Conservation (phyloP, 1,140 invertebrate genomes). For the Geopemphigus sp. region DNA sequence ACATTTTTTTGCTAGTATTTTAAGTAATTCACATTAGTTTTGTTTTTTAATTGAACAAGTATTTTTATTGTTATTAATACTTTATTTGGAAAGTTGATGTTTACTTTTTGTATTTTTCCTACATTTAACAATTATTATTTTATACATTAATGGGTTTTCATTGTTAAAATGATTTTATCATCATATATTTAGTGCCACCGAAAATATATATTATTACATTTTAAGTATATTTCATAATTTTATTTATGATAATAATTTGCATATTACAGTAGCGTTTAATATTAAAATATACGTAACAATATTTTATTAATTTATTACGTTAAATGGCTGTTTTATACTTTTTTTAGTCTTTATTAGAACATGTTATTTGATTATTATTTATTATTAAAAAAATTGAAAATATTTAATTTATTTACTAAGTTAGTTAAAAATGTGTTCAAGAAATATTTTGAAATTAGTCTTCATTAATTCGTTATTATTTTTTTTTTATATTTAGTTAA, state of each 20-base stretch:
- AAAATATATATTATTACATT: constrained; percentile 10
- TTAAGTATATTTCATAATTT: background rate
- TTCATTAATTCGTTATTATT: constrained; percentile 11
- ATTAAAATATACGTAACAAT: background rate
- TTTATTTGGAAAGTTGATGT: background rate
- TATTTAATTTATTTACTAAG: background rate
- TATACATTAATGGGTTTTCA: background rate
- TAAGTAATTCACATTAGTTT: background rate
- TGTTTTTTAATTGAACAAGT: background rate
- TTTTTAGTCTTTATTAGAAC: constrained; percentile 14
- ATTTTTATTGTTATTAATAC: constrained; percentile 11
- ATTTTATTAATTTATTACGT: background rate
- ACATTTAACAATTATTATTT: background rate
- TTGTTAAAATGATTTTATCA: background rate
- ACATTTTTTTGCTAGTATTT: no score
- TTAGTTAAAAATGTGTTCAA: constrained; percentile 33
- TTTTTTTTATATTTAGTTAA: constrained; percentile 28
- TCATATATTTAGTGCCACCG: constrained; percentile 4
- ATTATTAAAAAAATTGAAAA: background rate
- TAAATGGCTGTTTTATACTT: constrained; percentile 10
- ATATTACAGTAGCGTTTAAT: background rate
- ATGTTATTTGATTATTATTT: background rate
- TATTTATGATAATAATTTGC: background rate
- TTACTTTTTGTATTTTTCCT: background rate
- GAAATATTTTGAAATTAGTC: constrained; percentile 36